Conservation (phyloP, 2,888 invertebrate species). For the Dasypolia templi region DNA sequence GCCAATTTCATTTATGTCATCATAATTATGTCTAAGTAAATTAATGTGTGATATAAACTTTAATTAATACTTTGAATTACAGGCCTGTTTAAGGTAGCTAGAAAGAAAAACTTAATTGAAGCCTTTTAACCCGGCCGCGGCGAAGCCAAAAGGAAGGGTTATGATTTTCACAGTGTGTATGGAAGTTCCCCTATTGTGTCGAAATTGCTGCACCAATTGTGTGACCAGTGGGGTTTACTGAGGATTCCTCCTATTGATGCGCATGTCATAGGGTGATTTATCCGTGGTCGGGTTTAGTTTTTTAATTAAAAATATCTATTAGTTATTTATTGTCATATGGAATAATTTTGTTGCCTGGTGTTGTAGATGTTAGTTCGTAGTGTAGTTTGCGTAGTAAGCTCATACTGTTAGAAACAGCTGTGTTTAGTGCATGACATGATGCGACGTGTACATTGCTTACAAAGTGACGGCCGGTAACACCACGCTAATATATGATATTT, state of each 20-base stretch:
- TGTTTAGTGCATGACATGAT: constrained; percentile 77
- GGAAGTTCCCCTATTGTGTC: constrained; percentile 25
- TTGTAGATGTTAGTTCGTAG: constrained; percentile 78
- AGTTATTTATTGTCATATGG: constrained; percentile 87
- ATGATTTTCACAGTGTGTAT: constrained; percentile 52
- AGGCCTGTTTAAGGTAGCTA: constrained; percentile 87
- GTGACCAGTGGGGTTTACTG: constrained; percentile 21
- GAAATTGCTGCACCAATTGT: constrained; percentile 18
- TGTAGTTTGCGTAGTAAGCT: constrained; percentile 75
- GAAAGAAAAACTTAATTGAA: constrained; percentile 70
- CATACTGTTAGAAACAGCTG: constrained; percentile 84
- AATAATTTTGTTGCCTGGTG: constrained; percentile 85
- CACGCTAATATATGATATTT: constrained; percentile 60
- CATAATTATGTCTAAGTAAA: constrained; percentile 78
- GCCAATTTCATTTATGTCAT: constrained; percentile 66
- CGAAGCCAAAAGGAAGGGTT: constrained; percentile 47
- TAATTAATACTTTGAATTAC: constrained; percentile 80
- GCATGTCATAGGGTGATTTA: constrained; percentile 40
- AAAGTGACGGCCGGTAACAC: constrained; percentile 59
- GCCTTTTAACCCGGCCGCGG: constrained; percentile 59
- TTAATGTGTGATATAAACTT: constrained; percentile 87
- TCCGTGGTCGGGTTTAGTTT: constrained; percentile 64
- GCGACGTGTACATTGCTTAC: constrained; percentile 72
- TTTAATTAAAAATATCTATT: constrained; percentile 70
- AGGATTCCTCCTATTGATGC: constrained; percentile 37